A percentile compares a stretch with the other conserved stretches of the same genome.
Conservation (phyloP, 2,888 invertebrate genomes). For the Fragum fragum region DNA sequence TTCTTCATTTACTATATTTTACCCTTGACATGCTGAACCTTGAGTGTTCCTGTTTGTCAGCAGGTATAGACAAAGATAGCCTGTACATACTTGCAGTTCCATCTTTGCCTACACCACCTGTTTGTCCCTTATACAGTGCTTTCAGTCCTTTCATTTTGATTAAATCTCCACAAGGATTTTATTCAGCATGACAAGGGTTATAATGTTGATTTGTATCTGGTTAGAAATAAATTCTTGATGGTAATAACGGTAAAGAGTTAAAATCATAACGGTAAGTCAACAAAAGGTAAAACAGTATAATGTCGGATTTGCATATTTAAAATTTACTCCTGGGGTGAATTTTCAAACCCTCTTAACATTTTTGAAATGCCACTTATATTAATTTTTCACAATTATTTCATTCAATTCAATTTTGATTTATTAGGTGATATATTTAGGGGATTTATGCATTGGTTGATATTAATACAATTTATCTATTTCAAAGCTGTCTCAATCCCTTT, state of each 20-base stretch:
- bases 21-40: too few relatives aligned
- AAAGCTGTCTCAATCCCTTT: conserved; percentile 5
- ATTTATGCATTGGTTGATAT: conserved; percentile 8
- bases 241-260: neutral
- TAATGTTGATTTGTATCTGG: too few relatives aligned
- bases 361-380: conserved; percentile 12
- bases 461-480: conserved; percentile 6
- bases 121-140: too few relatives aligned
- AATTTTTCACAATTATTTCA: conserved; percentile 21
- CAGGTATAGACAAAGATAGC: too few relatives aligned
- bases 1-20: too few relatives aligned
- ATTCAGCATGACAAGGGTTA: too few relatives aligned
- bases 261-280: neutral
- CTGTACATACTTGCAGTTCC: too few relatives aligned
- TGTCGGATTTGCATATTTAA: conserved; percentile 9
- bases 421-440: neutral
- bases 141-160: too few relatives aligned
- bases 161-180: too few relatives aligned
- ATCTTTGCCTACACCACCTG: too few relatives aligned
- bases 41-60: too few relatives aligned
- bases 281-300: neutral
- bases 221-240: too few relatives aligned
- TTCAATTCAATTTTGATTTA: conserved; percentile 16
- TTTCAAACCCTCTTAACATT: conserved; percentile 17
- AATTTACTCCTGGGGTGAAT: conserved; percentile 7